Evolutionary conservation across 2,888 invertebrate species (phyloP).

Genomic region (Sphaerolaimus hirsutus): DNA sequence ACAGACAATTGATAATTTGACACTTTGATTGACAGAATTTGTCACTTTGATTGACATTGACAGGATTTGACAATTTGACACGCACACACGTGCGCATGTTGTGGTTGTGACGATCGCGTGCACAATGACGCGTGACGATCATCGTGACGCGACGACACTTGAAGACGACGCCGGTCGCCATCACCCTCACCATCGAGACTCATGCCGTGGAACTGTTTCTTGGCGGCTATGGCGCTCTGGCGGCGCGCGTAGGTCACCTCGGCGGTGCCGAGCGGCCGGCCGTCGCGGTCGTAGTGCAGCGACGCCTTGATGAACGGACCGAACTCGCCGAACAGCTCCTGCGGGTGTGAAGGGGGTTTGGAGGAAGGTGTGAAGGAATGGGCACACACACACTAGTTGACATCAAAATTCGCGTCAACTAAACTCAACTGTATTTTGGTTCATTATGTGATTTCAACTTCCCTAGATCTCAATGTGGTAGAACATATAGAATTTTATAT

Average conservation of each 20-base stretch:
- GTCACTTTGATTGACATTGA: too few species aligned
- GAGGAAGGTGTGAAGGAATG: too few species aligned
- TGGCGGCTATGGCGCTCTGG: conserved; percentile 60
- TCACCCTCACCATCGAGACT: conserved; percentile 69
- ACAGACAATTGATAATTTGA: too few species aligned
- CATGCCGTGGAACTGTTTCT: conserved; percentile 92
- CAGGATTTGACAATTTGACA: not conserved
- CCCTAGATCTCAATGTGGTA: too few species aligned
- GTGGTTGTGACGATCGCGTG: not conserved
- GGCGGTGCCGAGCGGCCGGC: conserved; percentile 80
- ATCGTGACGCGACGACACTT: not conserved
- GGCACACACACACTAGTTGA: too few species aligned
- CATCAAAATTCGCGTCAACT: too few species aligned
- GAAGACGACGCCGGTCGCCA: conserved; percentile 8
- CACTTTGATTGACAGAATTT: too few species aligned
- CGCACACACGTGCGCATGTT: not conserved
- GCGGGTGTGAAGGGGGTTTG: conserved; percentile 7
- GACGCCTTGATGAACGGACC: conserved; percentile 75
- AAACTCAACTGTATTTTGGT: too few species aligned
- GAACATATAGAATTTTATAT: too few species aligned
- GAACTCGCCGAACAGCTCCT: conserved; percentile 87
- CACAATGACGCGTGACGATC: not conserved
- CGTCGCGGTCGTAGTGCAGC: conserved; percentile 87
- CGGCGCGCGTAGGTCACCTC: conserved; percentile 81
- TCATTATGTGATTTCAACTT: too few species aligned